A percentile compares a stretch with the other conserved stretches of the same genome.
Evolutionary conservation across 2,888 invertebrate genomes (phyloP).

Genomic region (Coenonympha glycerion): DNA sequence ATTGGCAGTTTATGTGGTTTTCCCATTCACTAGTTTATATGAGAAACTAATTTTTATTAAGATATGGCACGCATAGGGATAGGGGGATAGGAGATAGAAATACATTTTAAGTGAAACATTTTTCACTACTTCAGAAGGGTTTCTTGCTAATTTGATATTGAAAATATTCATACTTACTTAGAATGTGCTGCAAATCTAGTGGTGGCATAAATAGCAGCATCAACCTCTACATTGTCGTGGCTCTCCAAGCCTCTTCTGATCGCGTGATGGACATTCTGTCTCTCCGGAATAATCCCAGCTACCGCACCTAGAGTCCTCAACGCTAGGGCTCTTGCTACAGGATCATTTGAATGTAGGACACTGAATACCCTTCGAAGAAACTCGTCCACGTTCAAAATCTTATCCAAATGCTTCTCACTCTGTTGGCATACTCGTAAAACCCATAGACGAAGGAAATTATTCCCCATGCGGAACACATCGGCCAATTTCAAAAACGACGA

Average conservation of each 20-base stretch:
- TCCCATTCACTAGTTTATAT: too few species aligned
- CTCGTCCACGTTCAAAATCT: conserved; percentile 96
- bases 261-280: conserved; percentile 96
- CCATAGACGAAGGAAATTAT: conserved; percentile 94
- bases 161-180: conserved; percentile 79
- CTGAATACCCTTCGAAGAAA: conserved; percentile 89
- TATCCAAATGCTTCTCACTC: conserved; percentile 96
- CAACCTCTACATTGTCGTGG: conserved; percentile 95
- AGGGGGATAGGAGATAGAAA: too few species aligned
- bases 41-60: too few species aligned
- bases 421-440: conserved; percentile 95
- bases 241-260: conserved; percentile 94
- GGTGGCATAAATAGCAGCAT: conserved; percentile 96
- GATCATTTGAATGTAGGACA: conserved; percentile 98
- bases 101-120: too few species aligned
- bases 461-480: conserved; percentile 93
- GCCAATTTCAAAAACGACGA: conserved; percentile 95
- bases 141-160: too few species aligned
- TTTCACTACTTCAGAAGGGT: too few species aligned
- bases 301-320: conserved; percentile 92
- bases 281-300: conserved; percentile 93
- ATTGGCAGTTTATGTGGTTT: too few species aligned
- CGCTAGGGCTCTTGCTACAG: conserved; percentile 93
- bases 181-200: conserved; percentile 96
- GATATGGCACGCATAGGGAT: too few species aligned